Base-by-base conservation (phyloP, 2,797 vertebrate genomes). In the Poecilia wingei region DNA sequence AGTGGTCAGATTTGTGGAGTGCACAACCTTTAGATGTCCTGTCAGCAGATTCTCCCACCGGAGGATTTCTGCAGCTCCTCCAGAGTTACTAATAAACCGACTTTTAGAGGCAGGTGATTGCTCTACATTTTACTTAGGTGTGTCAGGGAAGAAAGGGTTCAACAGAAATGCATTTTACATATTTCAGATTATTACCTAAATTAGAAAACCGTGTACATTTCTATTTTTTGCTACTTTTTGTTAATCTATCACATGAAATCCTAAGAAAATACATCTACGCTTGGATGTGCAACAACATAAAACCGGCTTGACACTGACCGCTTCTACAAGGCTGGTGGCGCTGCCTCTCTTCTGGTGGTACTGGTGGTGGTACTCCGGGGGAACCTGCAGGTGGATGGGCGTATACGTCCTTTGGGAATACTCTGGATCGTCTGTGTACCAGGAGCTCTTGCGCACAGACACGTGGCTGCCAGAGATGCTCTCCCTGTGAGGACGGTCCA, bases 321-420 rank as follows among this genome's bases (percentile, higher is more conserved):
- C 98, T 91, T 99, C 98, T 75, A 99, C 98, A 82, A 99, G 93
- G 86, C 98, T 99, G 94, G 98, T 98, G 0, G 98, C 98, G 0
- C 98, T 99, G 91, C 98, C 97, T 93, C 98, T 97, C 90, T 99
- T 99, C 93, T 99, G 97, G 41, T 98, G 97, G 85, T 98, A 97
- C 91, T 98, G 98, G 94, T 96, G 96, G 80, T 96, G 95, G 84
- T 97, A 97, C 94, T 97, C 97, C 0, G 94, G 96, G 33, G 98
- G 98, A 69, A 99, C 96, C 51, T 97, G 97, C 89, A 99, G 95
- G 93, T 96, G 98, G 90, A 97, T 95, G 8, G 98, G 98, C 10
- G 97, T 97, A 92, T 97, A 98, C 14, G 93, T 96, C 93, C 96
- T 95, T 94, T 98, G 98, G 83, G 97, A 97, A 90, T 96, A 96